Evolutionary conservation across 1,140 invertebrate species (phyloP).

Genomic region (Drosophila pectinifera): DNA sequence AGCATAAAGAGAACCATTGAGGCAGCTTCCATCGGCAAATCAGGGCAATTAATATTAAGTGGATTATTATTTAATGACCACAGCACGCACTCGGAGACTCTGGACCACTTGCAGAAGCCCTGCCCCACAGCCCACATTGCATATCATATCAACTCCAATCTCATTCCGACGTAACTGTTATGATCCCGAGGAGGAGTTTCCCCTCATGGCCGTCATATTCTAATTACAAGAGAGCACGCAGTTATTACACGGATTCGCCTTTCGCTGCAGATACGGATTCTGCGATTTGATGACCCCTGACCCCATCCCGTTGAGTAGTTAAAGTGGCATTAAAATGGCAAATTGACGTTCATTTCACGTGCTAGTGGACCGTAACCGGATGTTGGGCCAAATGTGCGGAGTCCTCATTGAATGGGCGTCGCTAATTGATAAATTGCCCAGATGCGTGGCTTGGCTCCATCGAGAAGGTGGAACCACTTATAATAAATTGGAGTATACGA

Average conservation of each 20-base stretch:
- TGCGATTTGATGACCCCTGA: slow-evolving; percentile 66
- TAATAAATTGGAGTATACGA: slow-evolving; percentile 21
- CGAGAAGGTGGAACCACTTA: slow-evolving; percentile 3
- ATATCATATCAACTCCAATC: slow-evolving; percentile 60
- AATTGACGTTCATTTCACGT: slow-evolving; percentile 78
- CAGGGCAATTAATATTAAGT: slow-evolving; percentile 84
- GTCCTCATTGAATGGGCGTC: slow-evolving; percentile 70
- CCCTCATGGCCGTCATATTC: slow-evolving; percentile 66
- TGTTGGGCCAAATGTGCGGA: slow-evolving; percentile 34
- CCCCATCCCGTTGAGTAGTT: slow-evolving; percentile 45
- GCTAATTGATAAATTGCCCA: slow-evolving; percentile 79
- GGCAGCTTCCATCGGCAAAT: slow-evolving; percentile 58
- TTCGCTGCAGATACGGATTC: slow-evolving; percentile 30
- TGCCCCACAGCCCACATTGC: slow-evolving; percentile 8
- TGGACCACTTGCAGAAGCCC: slow-evolving; percentile 1
- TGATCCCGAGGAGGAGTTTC: slow-evolving; percentile 54
- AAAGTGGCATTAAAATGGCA: slow-evolving; percentile 63
- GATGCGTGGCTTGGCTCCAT: slow-evolving; percentile 59
- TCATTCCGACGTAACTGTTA: slow-evolving; percentile 68
- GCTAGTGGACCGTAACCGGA: slow-evolving; percentile 56
- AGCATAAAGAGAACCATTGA: slow-evolving; percentile 8
- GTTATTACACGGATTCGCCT: slow-evolving; percentile 65
- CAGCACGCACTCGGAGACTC: slow-evolving; percentile 60
- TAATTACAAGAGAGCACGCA: slow-evolving; percentile 78
- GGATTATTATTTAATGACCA: slow-evolving; percentile 84